A percentile compares a stretch with the other conserved stretches of the same genome.
Evolutionary conservation across 2,888 invertebrate genomes (phyloP).

Genomic region (Hemaris fuciformis): DNA sequence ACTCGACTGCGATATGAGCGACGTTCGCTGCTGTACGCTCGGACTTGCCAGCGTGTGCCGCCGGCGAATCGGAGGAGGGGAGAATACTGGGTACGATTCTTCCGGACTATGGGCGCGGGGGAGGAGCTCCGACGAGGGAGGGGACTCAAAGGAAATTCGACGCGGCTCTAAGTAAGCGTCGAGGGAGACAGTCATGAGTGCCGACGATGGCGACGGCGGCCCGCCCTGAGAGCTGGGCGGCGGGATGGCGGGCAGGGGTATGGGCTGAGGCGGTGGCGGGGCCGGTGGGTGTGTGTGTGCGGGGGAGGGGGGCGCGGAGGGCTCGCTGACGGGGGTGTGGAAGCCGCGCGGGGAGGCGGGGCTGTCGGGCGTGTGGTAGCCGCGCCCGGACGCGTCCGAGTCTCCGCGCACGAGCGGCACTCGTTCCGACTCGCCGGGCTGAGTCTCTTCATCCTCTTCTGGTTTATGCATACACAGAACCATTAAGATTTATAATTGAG

Average conservation of each 20-base stretch:
- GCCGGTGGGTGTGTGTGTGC: slow-evolving; percentile 71
- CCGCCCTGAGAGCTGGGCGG: slow-evolving; percentile 52
- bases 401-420: slow-evolving; percentile 79
- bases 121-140: slow-evolving; percentile 87
- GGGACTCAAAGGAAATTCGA: slow-evolving; percentile 90
- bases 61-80: slow-evolving; percentile 90
- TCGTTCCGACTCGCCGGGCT: slow-evolving; percentile 59
- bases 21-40: slow-evolving; percentile 84
- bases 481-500: slow-evolving; percentile 17
- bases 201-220: slow-evolving; percentile 91
- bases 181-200: slow-evolving; percentile 90
- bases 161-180: slow-evolving; percentile 93
- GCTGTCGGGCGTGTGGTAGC: slow-evolving; percentile 76
- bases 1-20: slow-evolving; percentile 89
- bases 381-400: slow-evolving; percentile 79
- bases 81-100: slow-evolving; percentile 92
- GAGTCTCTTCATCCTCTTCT: slow-evolving; percentile 66
- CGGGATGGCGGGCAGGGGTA: slow-evolving; percentile 65
- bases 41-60: slow-evolving; percentile 79
- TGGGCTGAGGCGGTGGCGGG: slow-evolving; percentile 84
- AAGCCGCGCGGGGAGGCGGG: slow-evolving; percentile 83
- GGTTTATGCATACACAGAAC: slow-evolving; percentile 35
- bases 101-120: slow-evolving; percentile 86
- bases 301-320: slow-evolving; percentile 74
- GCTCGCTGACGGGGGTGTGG: slow-evolving; percentile 87